phyloP scores from a whole-genome alignment of 2,797 vertebrate species.

The Tarsius wallacei region DNA sequence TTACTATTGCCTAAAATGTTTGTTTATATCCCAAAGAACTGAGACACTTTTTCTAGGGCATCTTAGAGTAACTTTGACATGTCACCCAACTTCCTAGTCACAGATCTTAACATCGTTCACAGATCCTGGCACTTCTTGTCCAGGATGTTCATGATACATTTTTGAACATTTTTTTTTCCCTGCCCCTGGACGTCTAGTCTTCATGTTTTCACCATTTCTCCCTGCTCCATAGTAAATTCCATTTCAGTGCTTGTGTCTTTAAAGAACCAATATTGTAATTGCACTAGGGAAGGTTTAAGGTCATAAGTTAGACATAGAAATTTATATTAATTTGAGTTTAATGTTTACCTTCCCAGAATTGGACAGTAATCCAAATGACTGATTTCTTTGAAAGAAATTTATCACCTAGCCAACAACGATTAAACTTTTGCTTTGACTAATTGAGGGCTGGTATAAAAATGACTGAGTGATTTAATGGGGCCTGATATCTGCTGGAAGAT shows the following conservation, averaged over 20 bases:
- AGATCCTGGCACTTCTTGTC: not conserved
- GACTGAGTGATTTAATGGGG: not conserved
- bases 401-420: not conserved
- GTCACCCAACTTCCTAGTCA: not conserved
- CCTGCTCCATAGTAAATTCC: not conserved
- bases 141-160: not conserved
- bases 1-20: not conserved
- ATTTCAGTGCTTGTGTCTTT: not conserved
- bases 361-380: conserved; percentile 2
- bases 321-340: not conserved
- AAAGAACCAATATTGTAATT: not conserved
- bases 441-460: conserved; percentile 43
- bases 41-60: not conserved
- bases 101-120: not conserved
- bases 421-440: conserved; percentile 64
- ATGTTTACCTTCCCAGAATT: not conserved
- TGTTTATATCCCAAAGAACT: not conserved
- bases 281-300: not conserved
- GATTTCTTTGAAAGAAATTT: conserved; percentile 12
- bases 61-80: not conserved
- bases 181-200: not conserved
- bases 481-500: not conserved
- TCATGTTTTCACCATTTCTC: conserved; percentile 1
- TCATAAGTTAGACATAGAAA: not conserved
- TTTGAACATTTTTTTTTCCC: not conserved